phyloP scores from a whole-genome alignment of 2,113 vertebrate species.

The Apaloderma vittatum region DNA sequence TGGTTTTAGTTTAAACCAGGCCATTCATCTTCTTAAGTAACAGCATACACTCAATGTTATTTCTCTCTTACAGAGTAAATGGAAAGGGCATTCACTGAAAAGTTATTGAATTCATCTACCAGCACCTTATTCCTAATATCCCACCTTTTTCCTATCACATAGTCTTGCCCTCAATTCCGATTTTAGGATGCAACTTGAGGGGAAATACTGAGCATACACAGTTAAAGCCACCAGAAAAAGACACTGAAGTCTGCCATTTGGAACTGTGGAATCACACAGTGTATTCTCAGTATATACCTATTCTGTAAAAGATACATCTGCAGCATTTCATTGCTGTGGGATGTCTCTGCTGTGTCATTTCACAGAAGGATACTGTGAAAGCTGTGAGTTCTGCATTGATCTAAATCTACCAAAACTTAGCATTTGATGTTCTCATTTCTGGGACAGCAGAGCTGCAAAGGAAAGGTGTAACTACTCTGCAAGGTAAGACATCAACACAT shows the following conservation, averaged over 20 bases:
- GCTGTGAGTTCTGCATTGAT: neutral
- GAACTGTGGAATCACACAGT: neutral
- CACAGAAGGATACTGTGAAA: neutral
- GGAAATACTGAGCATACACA: neutral
- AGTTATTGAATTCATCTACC: neutral
- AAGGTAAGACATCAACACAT: neutral
- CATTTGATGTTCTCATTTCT: neutral
- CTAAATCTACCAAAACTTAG: neutral
- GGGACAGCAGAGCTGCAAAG: neutral
- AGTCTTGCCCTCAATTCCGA: neutral
- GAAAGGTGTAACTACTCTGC: neutral
- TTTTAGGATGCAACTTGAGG: neutral
- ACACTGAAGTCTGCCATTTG: neutral
- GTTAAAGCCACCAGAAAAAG: neutral
- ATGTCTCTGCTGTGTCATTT: neutral
- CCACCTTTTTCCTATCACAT: neutral
- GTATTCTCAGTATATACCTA: neutral
- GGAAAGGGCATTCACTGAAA: neutral
- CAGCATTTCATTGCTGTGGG: neutral
- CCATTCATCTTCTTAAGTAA: neutral
- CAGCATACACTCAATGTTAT: neutral
- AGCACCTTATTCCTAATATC: neutral
- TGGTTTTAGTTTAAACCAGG: too few species aligned
- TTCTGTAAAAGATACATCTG: neutral
- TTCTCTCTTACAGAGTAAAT: neutral